phyloP scores from a whole-genome alignment of 2,888 invertebrate species.

The Himalopsyche japonica region DNA sequence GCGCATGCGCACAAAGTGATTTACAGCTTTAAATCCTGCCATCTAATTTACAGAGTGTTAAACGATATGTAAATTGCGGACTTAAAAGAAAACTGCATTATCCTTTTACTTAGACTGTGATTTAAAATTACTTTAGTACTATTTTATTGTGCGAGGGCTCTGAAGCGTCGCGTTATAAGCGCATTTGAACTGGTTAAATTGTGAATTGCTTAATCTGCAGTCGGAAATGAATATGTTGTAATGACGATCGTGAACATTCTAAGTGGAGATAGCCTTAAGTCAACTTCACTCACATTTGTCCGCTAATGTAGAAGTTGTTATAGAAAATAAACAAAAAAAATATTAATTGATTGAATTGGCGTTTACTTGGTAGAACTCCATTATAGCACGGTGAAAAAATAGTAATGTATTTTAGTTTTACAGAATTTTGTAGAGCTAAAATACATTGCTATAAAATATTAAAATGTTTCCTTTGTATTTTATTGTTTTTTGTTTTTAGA shows the following conservation, averaged over 20 bases:
- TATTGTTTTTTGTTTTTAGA: too few species aligned
- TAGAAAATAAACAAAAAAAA: not conserved
- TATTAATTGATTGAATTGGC: too few species aligned
- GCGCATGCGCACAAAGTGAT: constrained; percentile 20
- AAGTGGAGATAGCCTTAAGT: constrained; percentile 7
- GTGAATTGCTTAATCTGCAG: not conserved
- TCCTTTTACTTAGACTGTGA: not conserved
- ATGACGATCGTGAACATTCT: not conserved
- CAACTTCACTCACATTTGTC: not conserved
- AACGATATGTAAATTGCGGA: constrained; percentile 33
- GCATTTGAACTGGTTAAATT: not conserved
- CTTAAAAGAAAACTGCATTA: not conserved
- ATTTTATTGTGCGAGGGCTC: not conserved
- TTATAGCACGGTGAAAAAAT: too few species aligned
- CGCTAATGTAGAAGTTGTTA: not conserved
- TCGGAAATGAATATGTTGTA: not conserved
- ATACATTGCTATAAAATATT: too few species aligned
- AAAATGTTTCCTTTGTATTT: too few species aligned
- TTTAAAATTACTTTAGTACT: not conserved
- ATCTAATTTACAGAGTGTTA: constrained; percentile 34
- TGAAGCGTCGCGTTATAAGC: not conserved
- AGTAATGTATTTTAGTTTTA: too few species aligned
- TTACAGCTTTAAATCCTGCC: constrained; percentile 21
- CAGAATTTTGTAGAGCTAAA: too few species aligned
- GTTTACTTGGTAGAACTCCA: too few species aligned